Evolutionary conservation across 2,797 vertebrate genomes (phyloP), one percentile per base, ranked within the genome.

Genomic region (Ibycter americanus): DNA sequence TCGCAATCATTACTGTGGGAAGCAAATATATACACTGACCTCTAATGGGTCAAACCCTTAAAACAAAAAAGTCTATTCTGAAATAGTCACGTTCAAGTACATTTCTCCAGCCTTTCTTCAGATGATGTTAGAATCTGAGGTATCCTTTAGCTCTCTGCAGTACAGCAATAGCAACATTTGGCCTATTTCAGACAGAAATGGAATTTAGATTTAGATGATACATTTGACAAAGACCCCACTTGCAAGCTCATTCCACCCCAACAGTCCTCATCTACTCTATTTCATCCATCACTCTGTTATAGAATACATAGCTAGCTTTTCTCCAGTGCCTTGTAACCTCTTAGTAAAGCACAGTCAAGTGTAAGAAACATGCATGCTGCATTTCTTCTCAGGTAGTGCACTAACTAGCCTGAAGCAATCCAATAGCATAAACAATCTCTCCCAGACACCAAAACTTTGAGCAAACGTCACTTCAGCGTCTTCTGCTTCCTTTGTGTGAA

Each of bases 351-450:
- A 68, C 0, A 4, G 31, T 7, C 26, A 80, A 51, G n/a, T 1
- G 0, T 13, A 88, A 86, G 49, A 67, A 79, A 77, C 0, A 1
- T 0, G 9, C 6, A 36, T 8, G 29, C 52, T 12, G 23, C 0
- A 2, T 49, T 86, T 85, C 36, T 62, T n/a, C 74, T 68, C 26
- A 38, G 2, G 27, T 8, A 83, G 13, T 3, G 13, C 3, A 1
- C 26, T 36, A 68, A 63, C 12, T 40, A 46, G 52, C 21, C 47
- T 13, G 21, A 40, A 83, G 61, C 10, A 72, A 61, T 15, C 2
- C 0, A 70, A 14, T 9, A n/a, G 14, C 3, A 5, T 17, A 49
- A 72, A 15, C 1, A 31, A 7, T 10, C 29, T 85, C 71, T 76
- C 26, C 17, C 40, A 32, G 29, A n/a, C 26, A 78, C 27, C n/a